Evolutionary conservation across 1,140 invertebrate species (phyloP).

Genomic region (Eciton burchellii): DNA sequence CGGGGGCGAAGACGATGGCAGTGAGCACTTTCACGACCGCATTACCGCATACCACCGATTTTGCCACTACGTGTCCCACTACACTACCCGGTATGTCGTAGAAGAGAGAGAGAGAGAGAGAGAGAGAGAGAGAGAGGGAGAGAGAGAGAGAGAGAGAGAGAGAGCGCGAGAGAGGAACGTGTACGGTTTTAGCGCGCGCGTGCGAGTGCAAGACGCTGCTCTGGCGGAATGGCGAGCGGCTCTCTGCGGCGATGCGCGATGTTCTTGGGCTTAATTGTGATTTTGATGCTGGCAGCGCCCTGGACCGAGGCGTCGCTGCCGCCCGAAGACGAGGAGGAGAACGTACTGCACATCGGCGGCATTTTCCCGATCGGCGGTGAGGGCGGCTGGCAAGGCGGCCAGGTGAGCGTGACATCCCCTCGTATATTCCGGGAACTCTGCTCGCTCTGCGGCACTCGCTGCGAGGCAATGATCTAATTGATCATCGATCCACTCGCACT

Average conservation of each 20-base stretch:
- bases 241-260: slow-evolving; percentile 64
- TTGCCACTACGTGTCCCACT: slow-evolving; percentile 58
- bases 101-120: slow-evolving; percentile 10
- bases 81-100: slow-evolving; percentile 66
- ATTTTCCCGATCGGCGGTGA: slow-evolving; percentile 98
- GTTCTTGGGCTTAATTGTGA: slow-evolving; percentile 68
- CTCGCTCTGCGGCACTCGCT: not conserved
- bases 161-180: slow-evolving; percentile 12
- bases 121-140: not conserved
- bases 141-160: slow-evolving; percentile 17
- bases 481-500: not conserved
- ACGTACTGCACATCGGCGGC: slow-evolving; percentile 97
- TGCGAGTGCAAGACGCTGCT: slow-evolving; percentile 14
- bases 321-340: slow-evolving; percentile 83
- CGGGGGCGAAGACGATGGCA: slow-evolving; percentile 42
- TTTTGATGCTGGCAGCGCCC: slow-evolving; percentile 67
- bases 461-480: not conserved
- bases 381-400: slow-evolving; percentile 98
- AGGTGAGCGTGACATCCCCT: slow-evolving; percentile 84
- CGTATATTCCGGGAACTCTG: not conserved
- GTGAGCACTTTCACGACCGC: slow-evolving; percentile 44
- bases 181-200: slow-evolving; percentile 11
- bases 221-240: slow-evolving; percentile 28
- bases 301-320: slow-evolving; percentile 74
- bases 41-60: slow-evolving; percentile 46